Percentiles rank a stretch among this genome's conserved stretches.
Evolutionary conservation across 2,888 invertebrate species (phyloP).

Genomic region (Leptarthrus brevirostris): DNA sequence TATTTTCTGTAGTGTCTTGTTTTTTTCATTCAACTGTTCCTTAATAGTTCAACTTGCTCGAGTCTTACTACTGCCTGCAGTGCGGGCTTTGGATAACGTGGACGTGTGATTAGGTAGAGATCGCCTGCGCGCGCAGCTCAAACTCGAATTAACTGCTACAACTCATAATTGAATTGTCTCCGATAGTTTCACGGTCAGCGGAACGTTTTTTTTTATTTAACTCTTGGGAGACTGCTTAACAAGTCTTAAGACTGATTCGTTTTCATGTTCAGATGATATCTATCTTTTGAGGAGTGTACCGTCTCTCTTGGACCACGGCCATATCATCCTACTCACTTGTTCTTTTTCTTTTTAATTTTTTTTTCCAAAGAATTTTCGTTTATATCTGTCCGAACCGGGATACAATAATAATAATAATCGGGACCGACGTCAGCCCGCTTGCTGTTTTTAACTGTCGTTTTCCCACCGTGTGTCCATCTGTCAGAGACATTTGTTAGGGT

Average conservation of each 20-base stretch:
- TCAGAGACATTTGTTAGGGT: conserved; percentile 22
- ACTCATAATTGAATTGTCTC: conserved; percentile 32
- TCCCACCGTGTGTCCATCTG: conserved; percentile 29
- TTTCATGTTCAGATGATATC: conserved; percentile 3
- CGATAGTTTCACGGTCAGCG: neutral
- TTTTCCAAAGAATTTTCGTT: neutral
- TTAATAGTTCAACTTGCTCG: neutral
- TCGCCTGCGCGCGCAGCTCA: neutral
- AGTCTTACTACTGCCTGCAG: neutral
- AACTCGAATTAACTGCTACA: neutral
- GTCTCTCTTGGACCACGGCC: no score
- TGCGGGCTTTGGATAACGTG: no score
- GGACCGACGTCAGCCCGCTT: neutral
- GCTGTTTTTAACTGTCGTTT: conserved; percentile 10
- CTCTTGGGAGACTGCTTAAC: neutral
- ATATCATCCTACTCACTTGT: neutral
- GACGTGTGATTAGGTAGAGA: neutral
- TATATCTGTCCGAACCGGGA: neutral
- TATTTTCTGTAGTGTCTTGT: neutral
- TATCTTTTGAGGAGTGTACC: neutral
- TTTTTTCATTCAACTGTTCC: neutral
- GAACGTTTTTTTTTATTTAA: neutral
- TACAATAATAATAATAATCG: no score
- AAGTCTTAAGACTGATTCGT: neutral
- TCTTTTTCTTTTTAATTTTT: neutral